Percentiles rank a stretch among this genome's conserved stretches.
Conservation (phyloP, 2,113 vertebrate genomes). For the Aix galericulata region DNA sequence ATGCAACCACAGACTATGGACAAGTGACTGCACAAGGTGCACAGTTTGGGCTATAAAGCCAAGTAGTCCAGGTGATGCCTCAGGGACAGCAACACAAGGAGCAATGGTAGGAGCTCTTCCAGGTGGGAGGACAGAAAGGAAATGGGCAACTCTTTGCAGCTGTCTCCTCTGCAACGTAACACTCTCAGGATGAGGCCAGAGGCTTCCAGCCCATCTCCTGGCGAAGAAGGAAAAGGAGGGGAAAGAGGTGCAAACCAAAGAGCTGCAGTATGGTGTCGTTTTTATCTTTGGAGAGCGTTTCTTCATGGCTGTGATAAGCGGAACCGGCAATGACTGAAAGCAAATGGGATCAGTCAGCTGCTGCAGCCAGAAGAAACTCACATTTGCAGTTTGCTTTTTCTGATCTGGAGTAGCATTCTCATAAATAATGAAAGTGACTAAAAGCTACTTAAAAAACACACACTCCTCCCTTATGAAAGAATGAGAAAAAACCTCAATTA, state of each 20-base stretch:
- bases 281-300: background rate
- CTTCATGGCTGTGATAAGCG: background rate
- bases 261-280: background rate
- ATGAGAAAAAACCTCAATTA: slow-evolving; percentile 50
- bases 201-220: background rate
- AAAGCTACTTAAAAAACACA: slow-evolving; percentile 73
- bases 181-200: background rate
- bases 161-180: fast-evolving
- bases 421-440: slow-evolving; percentile 73
- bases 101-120: background rate
- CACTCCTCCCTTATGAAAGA: slow-evolving; percentile 61
- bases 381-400: slow-evolving; percentile 31
- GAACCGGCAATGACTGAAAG: background rate
- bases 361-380: background rate
- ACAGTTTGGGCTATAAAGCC: background rate
- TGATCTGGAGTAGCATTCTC: slow-evolving; percentile 58
- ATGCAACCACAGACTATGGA: fast-evolving
- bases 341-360: background rate
- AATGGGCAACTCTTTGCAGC: fast-evolving
- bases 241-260: background rate
- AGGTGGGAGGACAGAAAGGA: background rate
- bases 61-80: background rate
- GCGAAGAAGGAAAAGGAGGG: background rate
- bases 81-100: background rate
- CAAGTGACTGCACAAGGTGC: background rate